Conservation (phyloP, 2,888 invertebrate species). For the Pseudococcus viburni region DNA sequence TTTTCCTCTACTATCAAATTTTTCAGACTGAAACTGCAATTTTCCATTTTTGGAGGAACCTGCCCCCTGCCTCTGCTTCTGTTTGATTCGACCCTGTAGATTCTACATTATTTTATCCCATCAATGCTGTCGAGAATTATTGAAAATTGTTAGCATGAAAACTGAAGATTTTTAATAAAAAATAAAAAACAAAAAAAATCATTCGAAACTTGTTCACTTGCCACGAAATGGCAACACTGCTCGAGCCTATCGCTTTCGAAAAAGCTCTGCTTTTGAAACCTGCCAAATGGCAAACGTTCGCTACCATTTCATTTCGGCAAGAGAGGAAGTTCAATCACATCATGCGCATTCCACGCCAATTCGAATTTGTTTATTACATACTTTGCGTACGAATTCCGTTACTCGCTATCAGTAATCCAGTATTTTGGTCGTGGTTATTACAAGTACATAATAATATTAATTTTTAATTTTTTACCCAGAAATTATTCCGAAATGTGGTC, state of each 20-base stretch:
- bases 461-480: neutral
- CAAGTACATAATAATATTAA: neutral
- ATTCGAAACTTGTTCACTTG: neutral
- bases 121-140: too few species aligned
- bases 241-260: neutral
- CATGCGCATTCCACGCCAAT: conserved; percentile 50
- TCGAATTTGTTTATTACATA: conserved; percentile 43
- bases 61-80: too few species aligned
- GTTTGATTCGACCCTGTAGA: too few species aligned
- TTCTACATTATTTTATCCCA: too few species aligned
- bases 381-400: conserved; percentile 37
- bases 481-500: neutral
- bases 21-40: too few species aligned
- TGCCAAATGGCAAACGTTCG: neutral
- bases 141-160: too few species aligned
- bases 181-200: neutral
- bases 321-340: conserved; percentile 49
- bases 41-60: too few species aligned
- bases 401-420: conserved; percentile 37
- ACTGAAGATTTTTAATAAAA: neutral
- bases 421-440: conserved; percentile 3
- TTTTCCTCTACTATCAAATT: too few species aligned
- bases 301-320: conserved; percentile 7
- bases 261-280: neutral
- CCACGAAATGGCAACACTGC: neutral